Evolutionary conservation across 2,888 invertebrate genomes (phyloP).

Genomic region (Xestia xanthographa): DNA sequence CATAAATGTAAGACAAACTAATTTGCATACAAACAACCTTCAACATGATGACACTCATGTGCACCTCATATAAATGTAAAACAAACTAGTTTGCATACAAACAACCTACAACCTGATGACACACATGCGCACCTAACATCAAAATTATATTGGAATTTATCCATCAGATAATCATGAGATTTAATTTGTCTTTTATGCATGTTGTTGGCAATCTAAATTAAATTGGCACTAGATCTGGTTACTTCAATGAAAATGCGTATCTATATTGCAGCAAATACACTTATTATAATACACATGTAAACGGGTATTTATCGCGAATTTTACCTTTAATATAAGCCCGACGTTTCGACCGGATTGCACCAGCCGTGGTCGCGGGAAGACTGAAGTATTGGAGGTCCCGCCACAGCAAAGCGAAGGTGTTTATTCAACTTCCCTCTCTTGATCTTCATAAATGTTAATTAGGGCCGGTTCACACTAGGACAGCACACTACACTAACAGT

Average conservation of each 20-base stretch:
- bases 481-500: too few relatives aligned
- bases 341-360: too few relatives aligned
- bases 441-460: too few relatives aligned
- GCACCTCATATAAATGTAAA: neutral
- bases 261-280: neutral
- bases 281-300: too few relatives aligned
- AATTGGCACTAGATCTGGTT: neutral
- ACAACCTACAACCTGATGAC: slow-evolving; percentile 7
- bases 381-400: too few relatives aligned
- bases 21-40: slow-evolving; percentile 7
- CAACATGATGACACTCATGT: neutral
- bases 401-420: too few relatives aligned
- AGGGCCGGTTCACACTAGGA: too few relatives aligned
- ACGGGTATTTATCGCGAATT: too few relatives aligned
- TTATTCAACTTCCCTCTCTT: too few relatives aligned
- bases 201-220: neutral
- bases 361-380: too few relatives aligned
- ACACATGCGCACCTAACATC: neutral
- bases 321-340: too few relatives aligned
- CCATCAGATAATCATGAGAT: neutral
- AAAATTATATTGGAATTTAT: slow-evolving; percentile 1
- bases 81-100: slow-evolving; percentile 11
- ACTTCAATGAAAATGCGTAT: neutral
- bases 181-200: neutral
- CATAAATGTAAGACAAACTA: slow-evolving; percentile 1